These are phyloP conservation scores for Pseudotriccus pelzelni DNA, from an alignment of 2,797 vertebrate genomes.

Conservation along the genomic window DNA sequence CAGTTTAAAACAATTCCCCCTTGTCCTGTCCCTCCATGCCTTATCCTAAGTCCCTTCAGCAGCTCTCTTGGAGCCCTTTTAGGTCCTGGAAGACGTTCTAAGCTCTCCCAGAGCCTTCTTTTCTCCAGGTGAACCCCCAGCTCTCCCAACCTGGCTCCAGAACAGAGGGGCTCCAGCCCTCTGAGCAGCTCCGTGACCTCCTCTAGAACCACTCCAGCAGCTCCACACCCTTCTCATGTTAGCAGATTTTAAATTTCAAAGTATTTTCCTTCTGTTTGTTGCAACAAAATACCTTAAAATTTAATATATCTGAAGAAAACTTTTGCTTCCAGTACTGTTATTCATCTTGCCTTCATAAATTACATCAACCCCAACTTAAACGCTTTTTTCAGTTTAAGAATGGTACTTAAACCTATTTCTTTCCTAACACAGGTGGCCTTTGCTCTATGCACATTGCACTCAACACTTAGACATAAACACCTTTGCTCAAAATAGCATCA, in stretches of 20 bases:
- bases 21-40: neutral
- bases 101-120: no score
- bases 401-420: neutral
- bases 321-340: neutral
- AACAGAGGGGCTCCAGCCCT: neutral
- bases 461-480: neutral
- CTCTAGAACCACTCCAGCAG: no score
- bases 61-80: neutral
- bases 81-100: fast-evolving
- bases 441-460: neutral
- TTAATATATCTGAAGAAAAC: neutral
- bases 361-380: neutral
- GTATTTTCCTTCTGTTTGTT: neutral
- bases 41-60: no score
- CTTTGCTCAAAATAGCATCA: neutral
- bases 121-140: neutral
- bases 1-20: neutral
- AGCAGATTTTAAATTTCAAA: neutral
- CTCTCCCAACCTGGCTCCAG: neutral
- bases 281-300: neutral
- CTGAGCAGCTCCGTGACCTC: neutral
- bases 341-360: neutral
- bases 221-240: neutral
- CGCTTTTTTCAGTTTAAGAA: neutral
- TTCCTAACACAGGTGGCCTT: neutral